Conservation (phyloP, 2,797 vertebrate species). For the Anguilla megastoma region DNA sequence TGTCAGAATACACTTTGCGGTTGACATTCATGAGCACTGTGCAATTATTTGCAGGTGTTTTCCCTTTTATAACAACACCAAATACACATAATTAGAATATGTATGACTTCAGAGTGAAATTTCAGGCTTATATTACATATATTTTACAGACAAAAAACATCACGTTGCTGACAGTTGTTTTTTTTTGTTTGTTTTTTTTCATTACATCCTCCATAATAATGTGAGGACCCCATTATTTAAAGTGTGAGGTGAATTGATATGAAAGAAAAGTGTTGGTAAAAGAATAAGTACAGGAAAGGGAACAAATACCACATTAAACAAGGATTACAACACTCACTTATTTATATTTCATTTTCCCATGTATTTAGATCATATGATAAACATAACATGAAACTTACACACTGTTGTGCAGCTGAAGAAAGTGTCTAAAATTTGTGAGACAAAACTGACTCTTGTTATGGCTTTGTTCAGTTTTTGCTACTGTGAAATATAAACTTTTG, state of each 20-base stretch:
- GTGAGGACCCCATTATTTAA: neutral
- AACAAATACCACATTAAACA: neutral
- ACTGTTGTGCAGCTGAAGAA: neutral
- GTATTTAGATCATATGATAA: neutral
- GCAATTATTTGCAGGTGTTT: constrained; percentile 41
- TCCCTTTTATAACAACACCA: constrained; percentile 36
- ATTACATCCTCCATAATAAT: neutral
- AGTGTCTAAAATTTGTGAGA: neutral
- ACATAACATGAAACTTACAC: neutral
- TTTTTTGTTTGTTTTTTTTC: neutral
- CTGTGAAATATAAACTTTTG: neutral
- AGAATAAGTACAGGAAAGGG: neutral
- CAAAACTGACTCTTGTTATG: neutral
- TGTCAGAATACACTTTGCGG: constrained; percentile 43
- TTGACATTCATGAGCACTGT: constrained; percentile 45
- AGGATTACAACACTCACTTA: neutral
- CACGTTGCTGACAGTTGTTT: neutral
- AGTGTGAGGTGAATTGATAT: neutral
- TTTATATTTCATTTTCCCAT: neutral
- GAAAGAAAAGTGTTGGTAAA: neutral
- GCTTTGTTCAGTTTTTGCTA: neutral
- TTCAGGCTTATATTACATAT: constrained; percentile 20
- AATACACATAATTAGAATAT: constrained; percentile 43
- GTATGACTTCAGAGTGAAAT: constrained; percentile 33
- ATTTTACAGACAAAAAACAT: constrained; percentile 8